phyloP scores from a whole-genome alignment of 2,113 vertebrate species.

The Ceyx cyanopectus region DNA sequence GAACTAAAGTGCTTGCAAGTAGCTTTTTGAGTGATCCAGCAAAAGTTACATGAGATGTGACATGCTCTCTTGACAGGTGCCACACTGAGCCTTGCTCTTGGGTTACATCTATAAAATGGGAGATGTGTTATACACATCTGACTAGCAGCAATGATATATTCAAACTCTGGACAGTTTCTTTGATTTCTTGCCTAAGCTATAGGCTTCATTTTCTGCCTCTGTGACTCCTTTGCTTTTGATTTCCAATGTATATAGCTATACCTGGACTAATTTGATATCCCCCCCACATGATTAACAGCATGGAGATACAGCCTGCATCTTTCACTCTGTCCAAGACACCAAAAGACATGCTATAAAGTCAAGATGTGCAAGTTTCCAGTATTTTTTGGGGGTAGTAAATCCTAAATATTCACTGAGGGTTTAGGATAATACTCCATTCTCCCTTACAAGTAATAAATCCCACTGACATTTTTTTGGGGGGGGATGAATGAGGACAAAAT shows the following conservation, averaged over 20 bases:
- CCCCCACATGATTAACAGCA: neutral
- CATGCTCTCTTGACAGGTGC: neutral
- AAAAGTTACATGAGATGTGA: neutral
- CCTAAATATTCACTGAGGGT: neutral
- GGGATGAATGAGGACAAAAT: neutral
- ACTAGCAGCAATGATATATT: neutral
- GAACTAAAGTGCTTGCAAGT: neutral
- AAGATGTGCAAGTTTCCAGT: neutral
- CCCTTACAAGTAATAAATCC: neutral
- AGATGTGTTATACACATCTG: neutral
- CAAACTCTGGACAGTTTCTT: neutral
- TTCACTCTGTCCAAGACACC: neutral
- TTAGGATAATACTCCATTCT: neutral
- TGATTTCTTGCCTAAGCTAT: neutral
- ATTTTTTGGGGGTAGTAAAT: neutral
- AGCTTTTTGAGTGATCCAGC: neutral
- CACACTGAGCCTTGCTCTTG: neutral
- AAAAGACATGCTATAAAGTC: neutral
- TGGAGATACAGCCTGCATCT: neutral
- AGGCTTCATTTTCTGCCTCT: neutral
- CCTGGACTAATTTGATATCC: neutral
- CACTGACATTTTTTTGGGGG: neutral
- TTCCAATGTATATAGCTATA: neutral
- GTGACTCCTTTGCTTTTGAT: neutral
- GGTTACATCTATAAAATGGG: neutral